Conservation (phyloP, 2,888 invertebrate species). For the Microctonus hyperodae region DNA sequence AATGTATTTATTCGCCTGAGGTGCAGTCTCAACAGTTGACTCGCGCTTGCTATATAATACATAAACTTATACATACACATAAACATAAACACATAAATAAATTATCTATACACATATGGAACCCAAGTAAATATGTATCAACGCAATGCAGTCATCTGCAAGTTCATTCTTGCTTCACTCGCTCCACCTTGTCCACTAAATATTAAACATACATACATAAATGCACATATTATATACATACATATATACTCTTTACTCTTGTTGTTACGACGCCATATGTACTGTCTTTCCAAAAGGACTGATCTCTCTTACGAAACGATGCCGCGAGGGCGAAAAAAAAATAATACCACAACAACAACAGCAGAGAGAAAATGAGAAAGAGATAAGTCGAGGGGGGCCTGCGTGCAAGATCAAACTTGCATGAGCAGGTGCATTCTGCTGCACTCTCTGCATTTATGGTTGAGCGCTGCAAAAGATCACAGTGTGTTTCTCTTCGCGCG, state of each 20-base stretch:
- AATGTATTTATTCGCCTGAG: slow-evolving; percentile 30
- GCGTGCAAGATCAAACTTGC: background rate
- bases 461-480: background rate
- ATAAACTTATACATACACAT: too few relatives aligned
- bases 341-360: background rate
- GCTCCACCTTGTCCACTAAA: background rate
- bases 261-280: background rate
- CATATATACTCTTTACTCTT: background rate
- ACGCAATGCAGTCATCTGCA: background rate
- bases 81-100: too few relatives aligned
- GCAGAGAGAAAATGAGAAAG: background rate
- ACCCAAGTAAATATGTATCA: slow-evolving; percentile 22
- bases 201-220: background rate
- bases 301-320: background rate
- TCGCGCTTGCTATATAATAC: too few relatives aligned
- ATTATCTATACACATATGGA: background rate
- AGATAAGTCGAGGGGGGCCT: background rate
- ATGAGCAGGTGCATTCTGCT: background rate
- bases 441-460: too few relatives aligned
- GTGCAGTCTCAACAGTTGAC: slow-evolving; percentile 18
- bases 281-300: background rate
- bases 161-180: background rate
- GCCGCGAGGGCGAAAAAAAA: background rate
- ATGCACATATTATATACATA: background rate
- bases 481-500: slow-evolving; percentile 4